Evolutionary conservation across 2,113 vertebrate genomes (phyloP).

Genomic region (Mormoops blainvillei): DNA sequence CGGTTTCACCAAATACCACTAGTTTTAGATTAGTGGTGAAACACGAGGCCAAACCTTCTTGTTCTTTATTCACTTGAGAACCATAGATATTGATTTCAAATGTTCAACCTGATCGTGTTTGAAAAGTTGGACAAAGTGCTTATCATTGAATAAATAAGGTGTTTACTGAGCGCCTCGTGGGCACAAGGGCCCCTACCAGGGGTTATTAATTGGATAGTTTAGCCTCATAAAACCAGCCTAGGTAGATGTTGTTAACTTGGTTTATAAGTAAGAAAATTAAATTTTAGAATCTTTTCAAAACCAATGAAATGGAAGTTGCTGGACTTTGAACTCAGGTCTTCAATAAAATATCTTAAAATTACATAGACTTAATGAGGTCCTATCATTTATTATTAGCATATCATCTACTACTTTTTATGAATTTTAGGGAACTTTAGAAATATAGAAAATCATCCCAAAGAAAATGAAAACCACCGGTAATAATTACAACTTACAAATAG

Average conservation of each 20-base stretch:
- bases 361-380: not conserved
- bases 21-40: not conserved
- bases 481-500: not conserved
- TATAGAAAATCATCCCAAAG: not conserved
- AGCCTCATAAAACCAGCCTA: not conserved
- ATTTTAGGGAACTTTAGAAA: not conserved
- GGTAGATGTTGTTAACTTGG: constrained; percentile 5
- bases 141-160: not conserved
- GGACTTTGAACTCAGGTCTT: constrained; percentile 16
- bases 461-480: not conserved
- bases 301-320: not conserved
- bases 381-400: not conserved
- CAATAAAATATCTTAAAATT: not conserved
- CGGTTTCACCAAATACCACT: not conserved
- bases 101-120: not conserved
- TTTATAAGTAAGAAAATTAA: constrained; percentile 12
- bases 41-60: not conserved
- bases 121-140: not conserved
- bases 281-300: not conserved
- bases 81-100: constrained; percentile 20
- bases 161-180: not conserved
- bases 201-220: not conserved
- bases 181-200: not conserved
- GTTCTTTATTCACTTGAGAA: not conserved
- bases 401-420: not conserved